phyloP scores from a whole-genome alignment of 2,797 vertebrate species.

The Corythornis leucogaster region DNA sequence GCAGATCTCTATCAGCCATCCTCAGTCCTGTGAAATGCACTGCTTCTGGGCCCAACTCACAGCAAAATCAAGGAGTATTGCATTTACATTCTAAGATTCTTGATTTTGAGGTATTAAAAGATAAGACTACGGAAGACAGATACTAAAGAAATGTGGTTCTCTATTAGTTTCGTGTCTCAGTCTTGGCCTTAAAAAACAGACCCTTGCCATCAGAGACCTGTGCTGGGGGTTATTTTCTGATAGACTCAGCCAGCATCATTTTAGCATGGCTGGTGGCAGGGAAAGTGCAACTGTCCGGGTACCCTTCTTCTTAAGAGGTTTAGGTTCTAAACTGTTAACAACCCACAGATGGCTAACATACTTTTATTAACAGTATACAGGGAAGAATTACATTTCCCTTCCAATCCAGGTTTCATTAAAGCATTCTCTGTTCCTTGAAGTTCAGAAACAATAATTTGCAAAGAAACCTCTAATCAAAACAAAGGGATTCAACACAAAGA shows the following conservation, averaged over 20 bases:
- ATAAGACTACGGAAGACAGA: not conserved
- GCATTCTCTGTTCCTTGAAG: not conserved
- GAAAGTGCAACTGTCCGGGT: not conserved
- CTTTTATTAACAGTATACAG: not conserved
- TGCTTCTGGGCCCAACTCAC: not conserved
- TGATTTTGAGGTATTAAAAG: not conserved
- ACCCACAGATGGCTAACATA: not conserved
- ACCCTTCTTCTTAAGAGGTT: not conserved
- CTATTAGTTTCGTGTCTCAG: not conserved
- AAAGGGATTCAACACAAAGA: conserved; percentile 20
- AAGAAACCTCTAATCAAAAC: conserved; percentile 46
- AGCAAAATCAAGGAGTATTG: not conserved
- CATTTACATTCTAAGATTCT: not conserved
- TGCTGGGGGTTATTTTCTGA: not conserved
- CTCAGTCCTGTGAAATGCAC: not conserved
- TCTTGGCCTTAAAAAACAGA: not conserved
- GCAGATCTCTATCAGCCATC: not conserved
- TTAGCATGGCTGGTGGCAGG: not conserved
- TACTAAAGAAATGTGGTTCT: not conserved
- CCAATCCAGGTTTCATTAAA: not conserved
- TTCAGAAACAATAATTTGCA: conserved; percentile 51
- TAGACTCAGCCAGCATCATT: not conserved
- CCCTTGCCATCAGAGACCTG: not conserved
- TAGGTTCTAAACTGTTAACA: conserved; percentile 8
- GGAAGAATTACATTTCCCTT: conserved; percentile 5